phyloP scores from a whole-genome alignment of 2,888 invertebrate genomes.

The Eupithecia tripunctaria region DNA sequence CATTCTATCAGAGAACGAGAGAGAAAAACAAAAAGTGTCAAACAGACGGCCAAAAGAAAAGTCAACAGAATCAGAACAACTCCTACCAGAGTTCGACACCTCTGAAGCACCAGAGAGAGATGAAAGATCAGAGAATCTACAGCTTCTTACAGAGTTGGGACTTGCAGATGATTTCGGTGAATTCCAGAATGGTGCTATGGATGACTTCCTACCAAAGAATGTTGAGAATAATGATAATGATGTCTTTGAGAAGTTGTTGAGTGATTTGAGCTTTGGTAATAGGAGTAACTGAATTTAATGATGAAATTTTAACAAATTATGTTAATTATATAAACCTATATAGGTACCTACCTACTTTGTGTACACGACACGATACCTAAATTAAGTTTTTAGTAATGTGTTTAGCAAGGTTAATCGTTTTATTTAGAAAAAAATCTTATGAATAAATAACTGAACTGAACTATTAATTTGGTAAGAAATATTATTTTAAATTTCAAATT shows the following conservation, averaged over 20 bases:
- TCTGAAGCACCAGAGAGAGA: conserved; percentile 36
- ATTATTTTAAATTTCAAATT: too few species aligned
- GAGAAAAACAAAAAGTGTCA: conserved; percentile 70
- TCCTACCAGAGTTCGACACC: conserved; percentile 67
- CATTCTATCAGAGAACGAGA: conserved; percentile 66
- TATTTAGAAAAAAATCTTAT: too few species aligned
- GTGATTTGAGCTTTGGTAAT: conserved; percentile 67
- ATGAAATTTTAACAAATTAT: background rate
- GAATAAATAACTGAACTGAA: too few species aligned
- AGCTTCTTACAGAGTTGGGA: conserved; percentile 84
- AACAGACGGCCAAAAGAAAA: conserved; percentile 73
- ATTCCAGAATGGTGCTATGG: conserved; percentile 73
- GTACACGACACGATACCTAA: background rate
- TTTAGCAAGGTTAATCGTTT: background rate
- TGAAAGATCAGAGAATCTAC: conserved; percentile 68
- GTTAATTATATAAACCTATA: too few species aligned
- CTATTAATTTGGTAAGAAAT: too few species aligned
- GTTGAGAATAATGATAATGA: conserved; percentile 63
- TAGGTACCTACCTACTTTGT: conserved; percentile 4
- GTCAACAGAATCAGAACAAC: conserved; percentile 67
- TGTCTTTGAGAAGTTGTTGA: conserved; percentile 75
- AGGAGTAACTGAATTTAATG: conserved; percentile 40
- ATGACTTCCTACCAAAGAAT: conserved; percentile 60
- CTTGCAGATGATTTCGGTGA: conserved; percentile 82
- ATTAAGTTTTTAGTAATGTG: background rate